A percentile compares a stretch with the other conserved stretches of the same genome.
These are phyloP conservation scores for Chaetogeoica ovagalla DNA, from an alignment of 2,888 invertebrate species.

Conservation along the genomic window DNA sequence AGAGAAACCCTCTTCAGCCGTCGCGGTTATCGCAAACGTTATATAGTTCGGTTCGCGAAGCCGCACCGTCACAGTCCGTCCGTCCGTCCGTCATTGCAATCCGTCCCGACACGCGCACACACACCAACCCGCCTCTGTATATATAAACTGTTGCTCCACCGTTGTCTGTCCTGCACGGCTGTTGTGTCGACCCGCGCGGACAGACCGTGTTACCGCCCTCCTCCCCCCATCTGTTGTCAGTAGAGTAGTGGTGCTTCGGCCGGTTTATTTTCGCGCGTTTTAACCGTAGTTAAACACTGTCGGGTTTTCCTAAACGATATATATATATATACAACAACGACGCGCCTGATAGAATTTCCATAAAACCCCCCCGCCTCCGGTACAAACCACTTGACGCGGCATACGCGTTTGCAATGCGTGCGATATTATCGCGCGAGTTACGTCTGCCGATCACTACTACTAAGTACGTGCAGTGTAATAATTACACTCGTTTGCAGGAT, in stretches of 20 bases:
- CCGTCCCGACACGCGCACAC: neutral
- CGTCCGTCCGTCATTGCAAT: too few species aligned
- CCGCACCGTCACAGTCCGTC: neutral
- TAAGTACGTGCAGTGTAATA: too few species aligned
- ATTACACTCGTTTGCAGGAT: too few species aligned
- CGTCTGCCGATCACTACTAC: neutral
- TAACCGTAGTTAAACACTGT: too few species aligned
- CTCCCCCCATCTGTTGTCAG: conserved; percentile 21
- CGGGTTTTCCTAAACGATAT: too few species aligned
- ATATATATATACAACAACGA: too few species aligned
- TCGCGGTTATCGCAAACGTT: neutral
- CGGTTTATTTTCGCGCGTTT: neutral
- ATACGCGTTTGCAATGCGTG: neutral
- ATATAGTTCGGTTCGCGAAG: conserved; percentile 1
- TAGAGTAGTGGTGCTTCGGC: neutral
- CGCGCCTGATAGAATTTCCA: too few species aligned
- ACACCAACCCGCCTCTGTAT: neutral
- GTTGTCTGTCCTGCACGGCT: neutral
- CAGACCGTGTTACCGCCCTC: neutral
- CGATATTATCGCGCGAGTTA: neutral
- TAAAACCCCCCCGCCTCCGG: too few species aligned
- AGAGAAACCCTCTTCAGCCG: neutral
- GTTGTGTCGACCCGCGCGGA: neutral
- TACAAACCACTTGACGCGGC: neutral
- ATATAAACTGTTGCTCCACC: conserved; percentile 24